Evolutionary conservation across 53 echinoderm and acorn worm genomes (phyloP).

Genomic region (Crossaster papposus): DNA sequence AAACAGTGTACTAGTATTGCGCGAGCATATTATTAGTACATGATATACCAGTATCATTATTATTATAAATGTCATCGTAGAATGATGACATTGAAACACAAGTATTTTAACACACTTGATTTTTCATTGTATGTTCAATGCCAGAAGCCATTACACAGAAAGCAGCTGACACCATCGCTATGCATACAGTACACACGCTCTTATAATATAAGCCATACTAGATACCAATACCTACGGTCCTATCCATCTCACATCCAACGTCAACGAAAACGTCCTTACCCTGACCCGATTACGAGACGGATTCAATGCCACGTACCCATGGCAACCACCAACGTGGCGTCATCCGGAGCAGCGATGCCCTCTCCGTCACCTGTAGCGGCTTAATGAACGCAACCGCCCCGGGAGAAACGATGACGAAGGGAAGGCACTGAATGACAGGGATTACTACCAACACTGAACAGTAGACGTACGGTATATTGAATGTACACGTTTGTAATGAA

Average conservation of each 20-base stretch:
- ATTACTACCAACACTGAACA: neutral
- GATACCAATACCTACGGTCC: neutral
- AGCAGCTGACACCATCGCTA: neutral
- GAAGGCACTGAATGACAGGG: neutral
- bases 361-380: conserved; percentile 6
- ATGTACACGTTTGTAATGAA: neutral
- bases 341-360: conserved; percentile 11
- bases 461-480: neutral
- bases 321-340: conserved; percentile 43
- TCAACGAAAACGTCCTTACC: neutral
- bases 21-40: no score
- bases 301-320: conserved; percentile 20
- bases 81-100: no score
- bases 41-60: no score
- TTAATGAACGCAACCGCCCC: neutral
- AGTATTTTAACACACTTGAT: no score
- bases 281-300: conserved; percentile 25
- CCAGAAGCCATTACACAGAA: no score
- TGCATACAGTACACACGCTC: neutral
- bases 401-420: neutral
- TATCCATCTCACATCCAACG: neutral
- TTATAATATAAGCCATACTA: neutral
- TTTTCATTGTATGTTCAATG: no score
- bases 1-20: no score
- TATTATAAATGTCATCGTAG: no score